phyloP scores from a whole-genome alignment of 1,140 invertebrate species.

The Zaprionus africanus region DNA sequence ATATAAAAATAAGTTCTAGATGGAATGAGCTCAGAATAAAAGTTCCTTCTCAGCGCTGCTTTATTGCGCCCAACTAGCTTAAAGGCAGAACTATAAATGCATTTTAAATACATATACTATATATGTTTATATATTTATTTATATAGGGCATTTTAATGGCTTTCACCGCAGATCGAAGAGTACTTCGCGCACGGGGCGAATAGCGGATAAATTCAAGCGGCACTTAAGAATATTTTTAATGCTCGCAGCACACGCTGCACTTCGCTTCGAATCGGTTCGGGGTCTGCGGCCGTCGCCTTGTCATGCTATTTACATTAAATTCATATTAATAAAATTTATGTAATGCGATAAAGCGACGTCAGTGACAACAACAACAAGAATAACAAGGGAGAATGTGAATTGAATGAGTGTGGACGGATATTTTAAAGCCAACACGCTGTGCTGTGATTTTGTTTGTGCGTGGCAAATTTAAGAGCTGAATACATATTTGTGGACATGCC shows the following conservation, averaged over 20 bases:
- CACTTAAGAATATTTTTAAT: slow-evolving; percentile 39
- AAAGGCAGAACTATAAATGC: neutral
- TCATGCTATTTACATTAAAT: slow-evolving; percentile 49
- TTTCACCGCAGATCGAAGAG: slow-evolving; percentile 12
- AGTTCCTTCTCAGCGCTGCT: neutral
- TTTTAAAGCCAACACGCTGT: slow-evolving; percentile 38
- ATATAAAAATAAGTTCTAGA: too few species aligned
- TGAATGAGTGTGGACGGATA: slow-evolving; percentile 29
- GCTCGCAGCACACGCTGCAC: slow-evolving; percentile 19
- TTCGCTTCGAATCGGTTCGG: neutral
- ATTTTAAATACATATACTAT: neutral
- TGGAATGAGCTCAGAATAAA: neutral
- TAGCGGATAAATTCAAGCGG: slow-evolving; percentile 30
- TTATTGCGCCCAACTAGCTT: neutral
- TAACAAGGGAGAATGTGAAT: slow-evolving; percentile 29
- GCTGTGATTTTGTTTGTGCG: slow-evolving; percentile 37
- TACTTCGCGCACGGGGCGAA: slow-evolving; percentile 12
- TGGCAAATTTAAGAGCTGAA: slow-evolving; percentile 45
- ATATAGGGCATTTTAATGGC: slow-evolving; percentile 13
- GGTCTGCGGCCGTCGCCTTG: slow-evolving; percentile 26
- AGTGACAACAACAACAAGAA: slow-evolving; percentile 23
- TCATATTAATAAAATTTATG: slow-evolving; percentile 55
- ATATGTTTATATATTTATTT: slow-evolving; percentile 3
- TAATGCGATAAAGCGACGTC: slow-evolving; percentile 43
- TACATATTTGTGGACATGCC: slow-evolving; percentile 25